These are phyloP conservation scores for Trichechus manatus DNA, from an alignment of 2,113 vertebrate genomes.

Conservation along the genomic window DNA sequence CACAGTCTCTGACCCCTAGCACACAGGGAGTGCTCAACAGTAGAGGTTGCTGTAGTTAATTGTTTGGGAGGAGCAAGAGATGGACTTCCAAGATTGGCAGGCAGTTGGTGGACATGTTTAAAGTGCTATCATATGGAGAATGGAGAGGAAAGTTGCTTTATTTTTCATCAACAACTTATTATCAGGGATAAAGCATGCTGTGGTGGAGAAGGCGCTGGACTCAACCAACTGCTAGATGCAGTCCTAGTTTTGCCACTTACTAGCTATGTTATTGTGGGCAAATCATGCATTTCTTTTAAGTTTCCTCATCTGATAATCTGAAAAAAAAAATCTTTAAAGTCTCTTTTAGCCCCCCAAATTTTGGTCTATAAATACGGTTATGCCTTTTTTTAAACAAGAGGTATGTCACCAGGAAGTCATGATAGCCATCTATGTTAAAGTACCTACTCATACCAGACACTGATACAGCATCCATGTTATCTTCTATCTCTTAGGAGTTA, in stretches of 20 bases:
- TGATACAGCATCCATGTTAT: not conserved
- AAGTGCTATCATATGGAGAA: not conserved
- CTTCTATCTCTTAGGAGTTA: not conserved
- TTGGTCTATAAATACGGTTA: not conserved
- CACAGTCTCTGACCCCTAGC: not conserved
- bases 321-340: not conserved
- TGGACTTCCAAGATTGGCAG: not conserved
- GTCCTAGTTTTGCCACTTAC: not conserved
- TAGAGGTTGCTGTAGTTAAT: not conserved
- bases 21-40: not conserved
- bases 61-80: not conserved
- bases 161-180: not conserved
- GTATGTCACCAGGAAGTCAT: not conserved
- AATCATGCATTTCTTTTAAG: not conserved
- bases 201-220: not conserved
- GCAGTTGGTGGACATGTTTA: not conserved
- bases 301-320: not conserved
- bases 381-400: not conserved
- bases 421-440: not conserved
- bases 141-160: not conserved
- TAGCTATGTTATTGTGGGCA: not conserved
- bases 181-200: not conserved
- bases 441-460: too few relatives aligned
- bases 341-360: not conserved
- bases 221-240: not conserved